phyloP scores from a whole-genome alignment of 64 coral and sea anemone species.

The Anthopleura sola region DNA sequence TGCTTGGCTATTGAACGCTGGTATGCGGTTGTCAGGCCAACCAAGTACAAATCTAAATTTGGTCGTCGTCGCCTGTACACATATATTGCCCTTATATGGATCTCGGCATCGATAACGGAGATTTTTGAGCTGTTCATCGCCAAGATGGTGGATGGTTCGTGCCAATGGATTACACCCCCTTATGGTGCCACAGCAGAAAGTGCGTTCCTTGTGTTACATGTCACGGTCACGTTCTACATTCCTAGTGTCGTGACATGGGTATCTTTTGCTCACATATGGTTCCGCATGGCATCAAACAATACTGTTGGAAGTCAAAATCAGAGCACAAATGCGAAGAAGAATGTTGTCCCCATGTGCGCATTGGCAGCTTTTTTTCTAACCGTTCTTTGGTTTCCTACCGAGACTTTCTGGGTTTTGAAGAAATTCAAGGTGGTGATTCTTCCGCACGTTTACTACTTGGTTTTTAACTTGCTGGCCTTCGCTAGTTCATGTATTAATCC shows the following conservation, averaged over 20 bases:
- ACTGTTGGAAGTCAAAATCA: background rate
- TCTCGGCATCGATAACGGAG: conserved; percentile 18
- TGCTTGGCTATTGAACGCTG: conserved; percentile 46
- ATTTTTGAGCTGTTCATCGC: conserved; percentile 10
- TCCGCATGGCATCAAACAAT: background rate
- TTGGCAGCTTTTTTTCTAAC: conserved; percentile 22
- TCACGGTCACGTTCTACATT: conserved; percentile 36
- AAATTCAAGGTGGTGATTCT: conserved; percentile 27
- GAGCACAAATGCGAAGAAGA: conserved; percentile 8
- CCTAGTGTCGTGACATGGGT: conserved; percentile 42
- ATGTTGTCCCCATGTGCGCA: conserved; percentile 44
- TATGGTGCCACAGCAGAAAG: background rate
- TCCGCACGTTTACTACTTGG: background rate
- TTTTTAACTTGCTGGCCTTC: conserved; percentile 12
- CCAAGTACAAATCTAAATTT: conserved; percentile 27
- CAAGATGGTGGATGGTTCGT: background rate
- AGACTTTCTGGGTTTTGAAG: conserved; percentile 33
- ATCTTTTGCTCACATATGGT: conserved; percentile 47
- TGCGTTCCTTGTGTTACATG: conserved; percentile 28
- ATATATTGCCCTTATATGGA: conserved; percentile 38
- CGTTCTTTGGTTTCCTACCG: conserved; percentile 51
- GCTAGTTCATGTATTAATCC: conserved; percentile 29
- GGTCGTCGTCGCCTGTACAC: background rate
- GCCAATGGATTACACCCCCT: conserved; percentile 12
- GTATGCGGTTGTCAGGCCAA: conserved; percentile 46